Conservation (phyloP, 1,140 invertebrate species). For the silkworm (Bombyx mori) region ASM3026992v2 NC_085132.1:7492001-7492500, state of each 20-base stretch:
- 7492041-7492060: too few relatives aligned
- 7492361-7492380: background rate
- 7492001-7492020: too few relatives aligned
- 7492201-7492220: background rate
- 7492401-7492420: too few relatives aligned
- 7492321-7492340: conserved; percentile 17
- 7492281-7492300: conserved; percentile 7
- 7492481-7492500: too few relatives aligned
- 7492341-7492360: conserved; percentile 10
- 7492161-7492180: background rate
- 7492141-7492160: background rate
- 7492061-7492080: too few relatives aligned
- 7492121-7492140: background rate
- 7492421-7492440: too few relatives aligned
- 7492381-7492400: too few relatives aligned
- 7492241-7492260: background rate
- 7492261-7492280: conserved; percentile 5
- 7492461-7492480: too few relatives aligned
- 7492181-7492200: background rate
- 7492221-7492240: background rate
- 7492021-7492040: too few relatives aligned
- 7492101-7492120: too few relatives aligned
- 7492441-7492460: too few relatives aligned
- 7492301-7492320: conserved; percentile 14
- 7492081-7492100: too few relatives aligned